These are phyloP conservation scores for Copsychus sechellarum DNA, from an alignment of 2,113 vertebrate species.

Conservation along the genomic window DNA sequence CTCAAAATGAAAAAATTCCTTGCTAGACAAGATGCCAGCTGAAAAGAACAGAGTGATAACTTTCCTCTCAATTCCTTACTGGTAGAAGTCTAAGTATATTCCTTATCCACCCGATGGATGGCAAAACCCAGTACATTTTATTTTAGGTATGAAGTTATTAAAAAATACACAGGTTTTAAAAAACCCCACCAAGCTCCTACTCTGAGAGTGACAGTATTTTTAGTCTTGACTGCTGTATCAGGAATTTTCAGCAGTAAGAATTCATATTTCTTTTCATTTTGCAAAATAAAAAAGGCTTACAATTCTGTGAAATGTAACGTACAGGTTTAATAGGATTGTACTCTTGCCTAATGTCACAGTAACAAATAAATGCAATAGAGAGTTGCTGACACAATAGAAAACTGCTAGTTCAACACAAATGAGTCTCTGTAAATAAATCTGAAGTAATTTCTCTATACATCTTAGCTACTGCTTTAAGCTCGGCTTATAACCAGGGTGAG, in stretches of 20 bases:
- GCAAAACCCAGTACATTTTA: background rate
- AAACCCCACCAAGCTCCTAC: background rate
- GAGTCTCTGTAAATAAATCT: constrained; percentile 77
- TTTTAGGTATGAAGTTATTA: constrained; percentile 12
- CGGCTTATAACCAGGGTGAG: background rate
- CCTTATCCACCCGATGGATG: background rate
- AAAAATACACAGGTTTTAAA: background rate
- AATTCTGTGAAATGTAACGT: constrained; percentile 71
- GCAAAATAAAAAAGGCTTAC: constrained; percentile 68
- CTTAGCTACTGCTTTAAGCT: constrained; percentile 62
- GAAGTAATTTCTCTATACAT: constrained; percentile 73
- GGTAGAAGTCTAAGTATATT: background rate
- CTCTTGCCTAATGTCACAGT: constrained; percentile 69
- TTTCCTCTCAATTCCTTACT: background rate
- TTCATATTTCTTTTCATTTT: constrained; percentile 61
- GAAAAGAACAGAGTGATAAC: background rate
- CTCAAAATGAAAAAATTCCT: background rate
- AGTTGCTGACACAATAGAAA: constrained; percentile 78
- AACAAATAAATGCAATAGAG: constrained; percentile 77
- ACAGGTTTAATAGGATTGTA: constrained; percentile 79
- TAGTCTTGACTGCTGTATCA: constrained; percentile 49
- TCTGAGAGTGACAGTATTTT: constrained; percentile 6
- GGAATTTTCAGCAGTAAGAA: constrained; percentile 50
- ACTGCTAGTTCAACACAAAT: constrained; percentile 78
- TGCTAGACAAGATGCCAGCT: background rate